Evolutionary conservation across 2,888 invertebrate species (phyloP), one percentile per base, ranked within the genome.

Genomic region (Chirona hameri): DNA sequence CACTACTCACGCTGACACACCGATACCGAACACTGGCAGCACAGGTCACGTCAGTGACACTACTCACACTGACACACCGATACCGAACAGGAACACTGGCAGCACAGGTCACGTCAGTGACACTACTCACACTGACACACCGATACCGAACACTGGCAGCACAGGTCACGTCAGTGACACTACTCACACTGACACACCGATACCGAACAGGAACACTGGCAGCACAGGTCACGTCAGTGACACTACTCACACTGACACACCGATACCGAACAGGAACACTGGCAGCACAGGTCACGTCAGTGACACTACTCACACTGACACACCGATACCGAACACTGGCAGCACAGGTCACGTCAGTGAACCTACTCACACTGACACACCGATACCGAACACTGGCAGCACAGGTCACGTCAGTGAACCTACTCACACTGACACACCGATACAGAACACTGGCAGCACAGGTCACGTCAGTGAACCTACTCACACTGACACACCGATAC

Each of bases 241-340:
- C 39, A 39, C 39, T 39, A 7, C 39, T 97, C 96, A 98, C 96
- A 86, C 96, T 96, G 52, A n/a, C n/a, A n/a, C n/a, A n/a, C 97
- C 97, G 86, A 98, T 95, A 21, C 98, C 98, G 88, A 98, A 98
- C 12, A 96, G n/a, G n/a, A n/a, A n/a, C n/a, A n/a, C 98, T 96
- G 39, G 39, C 39, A 2, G 39, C 39, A 39, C 39, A 39, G 39
- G 39, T 39, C 39, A 39, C 39, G 39, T 39, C 7, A 39, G 39
- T 39, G 39, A 39, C 39, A 39, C 39, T 39, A 7, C 39, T 97
- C 96, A 98, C 96, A 86, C 96, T 96, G 52, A 52, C 10, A n/a
- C n/a, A n/a, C 97, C 97, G 86, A 98, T 95, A 21, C 98, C 98
- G 88, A 98, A 98, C 12, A 96, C 98, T 96, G 39, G 39, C 39